Evolutionary conservation across 2,888 invertebrate genomes (phyloP).

Genomic region (Timema podura): DNA sequence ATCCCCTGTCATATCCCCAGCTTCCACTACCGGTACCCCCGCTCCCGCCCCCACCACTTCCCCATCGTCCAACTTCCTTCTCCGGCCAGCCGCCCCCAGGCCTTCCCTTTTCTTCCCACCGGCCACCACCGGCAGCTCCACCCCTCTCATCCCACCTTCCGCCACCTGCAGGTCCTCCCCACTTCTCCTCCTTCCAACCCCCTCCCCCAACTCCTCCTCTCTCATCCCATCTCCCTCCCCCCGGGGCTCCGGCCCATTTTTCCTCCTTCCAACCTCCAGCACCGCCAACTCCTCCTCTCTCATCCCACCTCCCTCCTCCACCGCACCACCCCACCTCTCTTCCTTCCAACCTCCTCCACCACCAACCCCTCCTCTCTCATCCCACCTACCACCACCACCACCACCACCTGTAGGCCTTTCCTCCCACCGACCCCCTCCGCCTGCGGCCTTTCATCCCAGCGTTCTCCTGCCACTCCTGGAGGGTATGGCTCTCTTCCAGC

Average conservation of each 20-base stretch:
- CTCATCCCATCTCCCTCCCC: slow-evolving; percentile 7
- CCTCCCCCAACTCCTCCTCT: not conserved
- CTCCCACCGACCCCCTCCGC: slow-evolving; percentile 8
- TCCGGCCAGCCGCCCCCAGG: too few relatives aligned
- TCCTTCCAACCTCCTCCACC: not conserved
- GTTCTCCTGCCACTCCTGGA: not conserved
- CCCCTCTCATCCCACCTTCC: not conserved
- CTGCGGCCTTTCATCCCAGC: slow-evolving; percentile 1
- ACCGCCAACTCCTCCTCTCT: not conserved
- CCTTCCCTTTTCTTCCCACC: too few relatives aligned
- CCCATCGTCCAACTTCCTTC: too few relatives aligned
- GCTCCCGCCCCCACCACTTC: too few relatives aligned
- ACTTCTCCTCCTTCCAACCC: not conserved
- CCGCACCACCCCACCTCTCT: not conserved
- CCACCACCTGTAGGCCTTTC: not conserved
- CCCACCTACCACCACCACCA: slow-evolving; percentile 1
- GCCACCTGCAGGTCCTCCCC: not conserved
- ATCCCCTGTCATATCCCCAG: too few relatives aligned
- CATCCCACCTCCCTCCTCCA: slow-evolving; percentile 1
- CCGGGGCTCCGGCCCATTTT: too few relatives aligned
- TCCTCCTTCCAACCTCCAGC: too few relatives aligned
- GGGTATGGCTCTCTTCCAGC: too few relatives aligned
- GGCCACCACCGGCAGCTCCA: not conserved
- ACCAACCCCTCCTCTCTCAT: not conserved
- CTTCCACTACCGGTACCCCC: too few relatives aligned